Conservation (phyloP, 2,797 vertebrate genomes). For the Melanotaenia parkinsoni region DNA sequence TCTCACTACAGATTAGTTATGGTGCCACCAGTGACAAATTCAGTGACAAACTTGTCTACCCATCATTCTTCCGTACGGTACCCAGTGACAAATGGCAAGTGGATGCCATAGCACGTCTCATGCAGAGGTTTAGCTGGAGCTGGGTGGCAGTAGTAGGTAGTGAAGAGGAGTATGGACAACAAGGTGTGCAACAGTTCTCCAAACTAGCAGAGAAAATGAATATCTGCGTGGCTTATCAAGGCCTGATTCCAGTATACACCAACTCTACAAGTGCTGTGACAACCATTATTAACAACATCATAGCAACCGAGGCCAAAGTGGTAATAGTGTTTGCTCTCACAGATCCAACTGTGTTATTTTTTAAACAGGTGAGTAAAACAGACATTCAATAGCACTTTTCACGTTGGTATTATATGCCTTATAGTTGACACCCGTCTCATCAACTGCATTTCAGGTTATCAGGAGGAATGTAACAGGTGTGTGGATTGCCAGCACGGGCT, state of each 20-base stretch:
- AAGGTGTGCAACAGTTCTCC: constrained; percentile 79
- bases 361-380: constrained; percentile 71
- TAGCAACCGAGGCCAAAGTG: constrained; percentile 74
- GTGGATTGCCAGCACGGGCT: constrained; percentile 90
- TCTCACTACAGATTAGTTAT: constrained; percentile 86
- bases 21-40: constrained; percentile 87
- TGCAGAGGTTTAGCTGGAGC: constrained; percentile 86
- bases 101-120: constrained; percentile 78
- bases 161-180: constrained; percentile 87
- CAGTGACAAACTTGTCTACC: constrained; percentile 82
- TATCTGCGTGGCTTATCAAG: constrained; percentile 90
- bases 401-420: background rate
- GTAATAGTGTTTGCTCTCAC: constrained; percentile 84
- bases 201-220: constrained; percentile 58
- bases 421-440: constrained; percentile 7
- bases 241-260: constrained; percentile 83
- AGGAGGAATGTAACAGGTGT: constrained; percentile 81
- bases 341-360: constrained; percentile 68
- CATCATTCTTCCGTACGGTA: constrained; percentile 91
- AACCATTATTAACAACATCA: constrained; percentile 75
- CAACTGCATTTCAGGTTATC: constrained; percentile 75
- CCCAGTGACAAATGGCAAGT: constrained; percentile 85
- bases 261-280: background rate
- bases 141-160: constrained; percentile 91
- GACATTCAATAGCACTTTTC: background rate